Base-by-base conservation (phyloP, 2,797 vertebrate genomes). In the Simalia tracyae region DNA sequence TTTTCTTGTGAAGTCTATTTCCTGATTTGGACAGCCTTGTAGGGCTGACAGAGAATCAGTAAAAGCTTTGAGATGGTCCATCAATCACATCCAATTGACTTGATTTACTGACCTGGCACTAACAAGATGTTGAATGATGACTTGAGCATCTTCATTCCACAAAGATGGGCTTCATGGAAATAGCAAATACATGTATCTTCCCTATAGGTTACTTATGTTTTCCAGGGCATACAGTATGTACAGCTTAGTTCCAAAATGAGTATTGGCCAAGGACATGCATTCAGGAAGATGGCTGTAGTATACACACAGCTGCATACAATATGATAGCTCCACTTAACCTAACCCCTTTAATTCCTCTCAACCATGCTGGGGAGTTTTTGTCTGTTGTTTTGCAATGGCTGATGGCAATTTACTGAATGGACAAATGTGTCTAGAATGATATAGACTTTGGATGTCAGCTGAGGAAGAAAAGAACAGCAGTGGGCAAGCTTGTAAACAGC, bases 381-480 rank as follows among this genome's bases (percentile, higher is more conserved):
- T 28, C 50, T 42, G 81, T 87, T 59, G 5, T 26, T 59, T 76
- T 76, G 72, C 57, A 7, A 26, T n/a, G 15, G 19, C 26, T 59
- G 60, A 10, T 57, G 87, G n/a, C 36, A 1, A 31, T 60, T 61
- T 88, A 60, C 84, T 54, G 87, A 88, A 76, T 84, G 36, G 28
- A 8, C 64, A 90, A 92, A 59, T 87, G 84, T 91, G 84, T 61
- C 56, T 31, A 42, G 31, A 88, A 90, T 56, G 56, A 63, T 57
- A 89, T 28, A 87, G 90, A 64, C 66, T 72, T 56, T 54, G 46
- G 54, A 59, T 50, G n/a, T 89, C 88, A 92, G 59, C 10, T 11
- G 28, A 92, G 24, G 66, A 88, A 68, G 72, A 87, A 92, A 93
- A 88, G 50, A 92, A 72, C 89, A 84, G 59, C 19, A 5, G 22